phyloP scores from a whole-genome alignment of 2,888 invertebrate genomes.

The Epinotia nisella region DNA sequence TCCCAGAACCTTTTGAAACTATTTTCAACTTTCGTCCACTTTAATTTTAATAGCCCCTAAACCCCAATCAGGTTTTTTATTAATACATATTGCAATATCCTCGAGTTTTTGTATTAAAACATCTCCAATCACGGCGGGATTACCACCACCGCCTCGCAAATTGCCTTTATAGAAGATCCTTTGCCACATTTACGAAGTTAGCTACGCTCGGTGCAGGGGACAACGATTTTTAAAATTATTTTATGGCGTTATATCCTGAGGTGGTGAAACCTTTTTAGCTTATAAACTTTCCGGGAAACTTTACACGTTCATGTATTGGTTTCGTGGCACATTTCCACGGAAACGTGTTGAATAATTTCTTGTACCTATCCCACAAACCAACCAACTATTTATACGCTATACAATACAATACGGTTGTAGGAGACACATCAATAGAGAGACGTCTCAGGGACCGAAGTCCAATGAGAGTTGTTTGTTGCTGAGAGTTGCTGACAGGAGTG shows the following conservation, averaged over 20 bases:
- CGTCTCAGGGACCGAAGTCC: too few relatives aligned
- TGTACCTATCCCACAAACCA: too few relatives aligned
- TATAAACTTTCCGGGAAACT: neutral
- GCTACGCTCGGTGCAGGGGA: slow-evolving; percentile 16
- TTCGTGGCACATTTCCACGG: neutral
- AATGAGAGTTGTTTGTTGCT: too few relatives aligned
- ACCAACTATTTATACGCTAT: too few relatives aligned
- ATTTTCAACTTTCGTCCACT: neutral
- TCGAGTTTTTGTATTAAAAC: slow-evolving; percentile 27
- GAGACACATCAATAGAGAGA: too few relatives aligned
- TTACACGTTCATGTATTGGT: neutral
- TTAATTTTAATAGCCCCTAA: neutral
- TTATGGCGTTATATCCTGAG: slow-evolving; percentile 16
- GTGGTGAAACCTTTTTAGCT: slow-evolving; percentile 12
- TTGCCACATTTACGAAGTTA: slow-evolving; percentile 35
- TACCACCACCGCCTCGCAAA: slow-evolving; percentile 22
- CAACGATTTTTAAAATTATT: slow-evolving; percentile 24
- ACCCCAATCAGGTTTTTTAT: neutral
- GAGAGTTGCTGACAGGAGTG: too few relatives aligned
- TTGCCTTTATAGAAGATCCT: slow-evolving; percentile 30
- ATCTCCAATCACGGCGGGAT: slow-evolving; percentile 25
- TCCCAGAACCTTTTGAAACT: too few relatives aligned
- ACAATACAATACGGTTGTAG: too few relatives aligned
- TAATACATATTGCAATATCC: slow-evolving; percentile 11
- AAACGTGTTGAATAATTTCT: too few relatives aligned